Conservation (phyloP, 2,888 invertebrate genomes). For the Epinotia nisella region DNA sequence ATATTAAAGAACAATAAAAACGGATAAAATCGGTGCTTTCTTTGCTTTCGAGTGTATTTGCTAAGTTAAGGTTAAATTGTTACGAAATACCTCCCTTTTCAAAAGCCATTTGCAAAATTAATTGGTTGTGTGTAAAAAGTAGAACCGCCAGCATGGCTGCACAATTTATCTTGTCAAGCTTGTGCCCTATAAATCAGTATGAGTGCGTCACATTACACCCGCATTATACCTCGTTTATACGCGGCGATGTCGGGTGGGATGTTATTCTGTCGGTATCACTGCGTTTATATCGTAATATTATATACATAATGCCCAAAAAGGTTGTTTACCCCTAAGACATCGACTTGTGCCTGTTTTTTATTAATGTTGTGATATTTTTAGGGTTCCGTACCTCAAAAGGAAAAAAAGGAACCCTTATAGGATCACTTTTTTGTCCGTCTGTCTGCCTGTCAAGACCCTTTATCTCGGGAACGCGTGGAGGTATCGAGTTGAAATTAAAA, state of each 20-base stretch:
- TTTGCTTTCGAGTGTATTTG: too few species aligned
- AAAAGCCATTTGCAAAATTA: slow-evolving; percentile 41
- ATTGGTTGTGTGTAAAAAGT: slow-evolving; percentile 43
- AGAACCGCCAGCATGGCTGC: slow-evolving; percentile 32
- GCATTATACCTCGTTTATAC: slow-evolving; percentile 56
- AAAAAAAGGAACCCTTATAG: too few species aligned
- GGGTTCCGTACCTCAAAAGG: too few species aligned
- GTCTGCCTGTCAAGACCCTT: too few species aligned
- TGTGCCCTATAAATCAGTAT: slow-evolving; percentile 57
- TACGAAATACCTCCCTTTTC: slow-evolving; percentile 13
- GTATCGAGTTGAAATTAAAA: too few species aligned
- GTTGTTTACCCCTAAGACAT: slow-evolving; percentile 35
- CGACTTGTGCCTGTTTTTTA: slow-evolving; percentile 8
- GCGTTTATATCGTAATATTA: slow-evolving; percentile 35
- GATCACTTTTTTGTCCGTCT: too few species aligned
- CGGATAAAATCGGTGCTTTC: too few species aligned
- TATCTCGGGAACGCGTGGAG: too few species aligned
- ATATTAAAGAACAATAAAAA: too few species aligned
- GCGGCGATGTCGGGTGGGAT: slow-evolving; percentile 49
- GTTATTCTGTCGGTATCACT: slow-evolving; percentile 44
- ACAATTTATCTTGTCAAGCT: slow-evolving; percentile 58
- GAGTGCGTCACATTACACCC: slow-evolving; percentile 55
- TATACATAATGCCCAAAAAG: slow-evolving; percentile 37
- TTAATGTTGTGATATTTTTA: neutral
- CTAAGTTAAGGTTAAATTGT: neutral